Base-by-base conservation (phyloP, 2,113 vertebrate species). In the Amblyornis subalaris region DNA sequence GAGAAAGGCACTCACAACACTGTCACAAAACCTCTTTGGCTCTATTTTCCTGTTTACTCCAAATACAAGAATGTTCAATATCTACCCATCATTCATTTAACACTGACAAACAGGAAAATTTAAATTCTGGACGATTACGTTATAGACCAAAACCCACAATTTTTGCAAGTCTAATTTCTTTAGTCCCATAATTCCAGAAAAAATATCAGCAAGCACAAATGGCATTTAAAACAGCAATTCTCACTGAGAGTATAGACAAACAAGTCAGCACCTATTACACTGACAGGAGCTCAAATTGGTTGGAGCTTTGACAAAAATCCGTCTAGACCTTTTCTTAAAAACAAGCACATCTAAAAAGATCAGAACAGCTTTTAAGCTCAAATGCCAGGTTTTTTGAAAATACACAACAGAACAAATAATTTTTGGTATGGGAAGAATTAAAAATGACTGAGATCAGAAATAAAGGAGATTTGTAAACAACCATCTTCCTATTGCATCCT, bases 211-310 rank as follows among this genome's bases (percentile, higher is more conserved):
- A 92, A 95, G 72, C 61, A 94, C 54, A 97, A 96, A 76, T 65
- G 42, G 47, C 76, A 95, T 97, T 95, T 96, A 91, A 96, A 97
- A 79, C 67, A 97, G 47, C 44, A 96, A 48, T 74, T 42, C 79
- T 96, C 48, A 81, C 76, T 75, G 36, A 88, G 14, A 71, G 10
- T 4, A 28, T 3, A 81, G 9, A 40, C 44, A 93, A 87, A 95
- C 54, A 82, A 85, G 93, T 69, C 91, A 85, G 74, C 95, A 85
- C 87, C 78, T 97, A 95, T 79, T 90, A 77, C 42, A 83, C 53
- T 73, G 83, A 95, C 71, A 92, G 75, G 19, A 93, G 58, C 85
- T 94, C 58, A 79, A 40, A 83, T 14, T 90, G 71, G 66, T 65
- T 42, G 2, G 57, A 90, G 31, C 31, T 88, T 65, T 90, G 85